Evolutionary conservation across 2,888 invertebrate species (phyloP).

Genomic region (Luperina nickerlii): DNA sequence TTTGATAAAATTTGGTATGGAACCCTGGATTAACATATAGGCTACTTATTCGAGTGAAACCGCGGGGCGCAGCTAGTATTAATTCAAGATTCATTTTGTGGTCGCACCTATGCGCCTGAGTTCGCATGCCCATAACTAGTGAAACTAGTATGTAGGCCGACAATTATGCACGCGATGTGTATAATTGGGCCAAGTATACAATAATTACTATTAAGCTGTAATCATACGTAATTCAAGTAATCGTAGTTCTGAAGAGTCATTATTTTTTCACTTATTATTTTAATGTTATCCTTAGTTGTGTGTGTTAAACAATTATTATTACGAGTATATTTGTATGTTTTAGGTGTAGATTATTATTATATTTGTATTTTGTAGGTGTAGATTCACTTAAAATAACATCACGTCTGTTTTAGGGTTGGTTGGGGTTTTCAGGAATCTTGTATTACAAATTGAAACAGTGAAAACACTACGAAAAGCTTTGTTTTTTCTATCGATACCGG

Average conservation of each 20-base stretch:
- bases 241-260: conserved; percentile 32
- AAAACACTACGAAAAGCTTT: too few relatives aligned
- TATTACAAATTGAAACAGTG: background rate
- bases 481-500: too few relatives aligned
- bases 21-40: too few relatives aligned
- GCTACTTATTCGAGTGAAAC: too few relatives aligned
- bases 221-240: conserved; percentile 54
- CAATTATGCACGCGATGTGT: conserved; percentile 54
- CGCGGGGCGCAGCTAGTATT: background rate
- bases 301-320: background rate
- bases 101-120: background rate
- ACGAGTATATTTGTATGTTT: background rate
- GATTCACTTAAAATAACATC: background rate
- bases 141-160: conserved; percentile 40
- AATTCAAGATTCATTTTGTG: background rate
- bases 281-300: background rate
- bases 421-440: background rate
- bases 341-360: background rate
- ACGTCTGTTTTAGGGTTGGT: background rate
- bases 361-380: background rate
- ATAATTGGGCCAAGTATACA: conserved; percentile 63
- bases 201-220: conserved; percentile 55
- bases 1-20: too few relatives aligned
- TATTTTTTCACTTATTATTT: conserved; percentile 39
- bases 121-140: conserved; percentile 40